Conservation (phyloP, 2,888 invertebrate genomes). For the Abrostola triplasia region DNA sequence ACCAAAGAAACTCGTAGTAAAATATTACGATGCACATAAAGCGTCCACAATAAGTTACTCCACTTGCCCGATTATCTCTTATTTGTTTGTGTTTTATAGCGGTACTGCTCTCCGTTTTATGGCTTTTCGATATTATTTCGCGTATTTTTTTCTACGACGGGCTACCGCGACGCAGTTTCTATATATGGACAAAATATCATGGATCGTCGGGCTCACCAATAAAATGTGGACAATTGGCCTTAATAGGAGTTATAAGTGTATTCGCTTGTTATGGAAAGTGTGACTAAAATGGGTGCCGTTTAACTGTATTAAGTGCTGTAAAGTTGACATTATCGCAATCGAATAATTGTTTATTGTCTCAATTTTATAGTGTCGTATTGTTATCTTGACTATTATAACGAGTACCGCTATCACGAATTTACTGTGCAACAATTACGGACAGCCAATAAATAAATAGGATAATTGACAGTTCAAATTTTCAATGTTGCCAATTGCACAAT, state of each 20-base stretch:
- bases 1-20: conserved; percentile 80
- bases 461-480: too few relatives aligned
- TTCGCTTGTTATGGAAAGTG: conserved; percentile 12
- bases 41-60: conserved; percentile 79
- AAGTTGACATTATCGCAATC: conserved; percentile 18
- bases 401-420: too few relatives aligned
- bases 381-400: background rate
- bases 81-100: conserved; percentile 86
- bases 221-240: conserved; percentile 35
- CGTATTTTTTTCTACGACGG: conserved; percentile 78
- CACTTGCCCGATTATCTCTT: conserved; percentile 85
- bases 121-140: conserved; percentile 86
- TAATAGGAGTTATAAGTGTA: conserved; percentile 19
- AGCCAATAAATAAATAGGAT: too few relatives aligned
- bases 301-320: conserved; percentile 24
- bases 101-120: conserved; percentile 80
- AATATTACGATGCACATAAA: conserved; percentile 86
- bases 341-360: conserved; percentile 25
- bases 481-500: too few relatives aligned
- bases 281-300: conserved; percentile 9
- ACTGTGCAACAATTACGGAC: too few relatives aligned
- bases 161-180: conserved; percentile 65
- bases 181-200: conserved; percentile 51
- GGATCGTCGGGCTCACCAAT: conserved; percentile 58
- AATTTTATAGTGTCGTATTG: conserved; percentile 13